Conservation (phyloP, 2,888 invertebrate genomes). For the Hanleya hanleyi region DNA sequence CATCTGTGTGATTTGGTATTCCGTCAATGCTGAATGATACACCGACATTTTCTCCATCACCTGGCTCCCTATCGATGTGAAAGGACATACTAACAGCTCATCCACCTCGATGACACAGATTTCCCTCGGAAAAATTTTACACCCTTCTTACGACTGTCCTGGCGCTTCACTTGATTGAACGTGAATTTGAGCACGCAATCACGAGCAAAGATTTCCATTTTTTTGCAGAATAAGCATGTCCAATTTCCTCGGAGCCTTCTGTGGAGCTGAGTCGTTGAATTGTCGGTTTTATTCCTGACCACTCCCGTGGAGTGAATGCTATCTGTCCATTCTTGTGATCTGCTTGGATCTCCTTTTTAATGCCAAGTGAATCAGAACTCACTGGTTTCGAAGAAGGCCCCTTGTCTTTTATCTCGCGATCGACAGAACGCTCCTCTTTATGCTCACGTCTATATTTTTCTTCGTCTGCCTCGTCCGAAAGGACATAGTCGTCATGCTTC, state of each 20-base stretch:
- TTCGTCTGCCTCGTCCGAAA: too few relatives aligned
- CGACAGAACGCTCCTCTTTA: too few relatives aligned
- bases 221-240: background rate
- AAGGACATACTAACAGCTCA: background rate
- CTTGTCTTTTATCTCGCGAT: too few relatives aligned
- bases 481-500: too few relatives aligned
- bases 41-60: background rate
- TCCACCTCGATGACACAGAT: background rate
- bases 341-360: too few relatives aligned
- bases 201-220: background rate
- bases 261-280: background rate
- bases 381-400: too few relatives aligned
- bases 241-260: background rate
- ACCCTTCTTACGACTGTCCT: background rate
- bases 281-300: background rate
- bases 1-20: background rate
- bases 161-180: slow-evolving; percentile 1
- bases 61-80: background rate
- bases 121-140: background rate
- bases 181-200: background rate
- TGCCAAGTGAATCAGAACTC: too few relatives aligned
- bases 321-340: too few relatives aligned
- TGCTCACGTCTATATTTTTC: too few relatives aligned
- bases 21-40: background rate
- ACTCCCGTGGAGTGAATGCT: too few relatives aligned